Evolutionary conservation across 2,888 invertebrate species (phyloP), one percentile per base, ranked within the genome.

Genomic region (Dynastes tityus): DNA sequence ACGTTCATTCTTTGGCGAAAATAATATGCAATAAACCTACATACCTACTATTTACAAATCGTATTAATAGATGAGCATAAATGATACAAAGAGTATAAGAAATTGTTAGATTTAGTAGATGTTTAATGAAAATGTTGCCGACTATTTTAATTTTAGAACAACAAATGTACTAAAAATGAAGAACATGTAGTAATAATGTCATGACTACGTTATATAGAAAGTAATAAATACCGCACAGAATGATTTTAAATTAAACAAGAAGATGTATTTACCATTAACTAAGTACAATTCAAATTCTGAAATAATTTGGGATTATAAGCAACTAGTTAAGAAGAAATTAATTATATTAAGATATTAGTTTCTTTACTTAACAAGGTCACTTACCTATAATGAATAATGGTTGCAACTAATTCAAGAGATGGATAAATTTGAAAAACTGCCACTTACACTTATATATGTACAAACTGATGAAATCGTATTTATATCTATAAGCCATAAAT

Each of bases 101-200:
- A 55, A 78, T 73, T 68, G 75, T 77, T 77, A 77, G 77, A 68
- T 40, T 71, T 77, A 77, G 77, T 77, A 71, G 70, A 77, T 78
- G 75, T 78, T 78, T 78, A 74, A 65, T 58, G 45, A 75, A 78
- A 27, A 61, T 49, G 76, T 68, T 76, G 67, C 55, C 45, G 22
- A 29, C 63, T 45, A 16, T 61, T 49, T 63, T 73, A 22, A 22
- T 73, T 61, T 40, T 32, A 22, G 16, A 49, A 45, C 40, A 22
- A 61, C 40, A 58, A 45, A 49, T 45, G 40, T 68, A 68, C 51
- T 13, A 22, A 22, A 67, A 37, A 29, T 51, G 22, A 51, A 16
- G 22, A 51, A 40, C 70, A 45, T 68, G 49, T 68, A 68, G 51
- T 51, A 51, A 68, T 51, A 29, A 68, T 27, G 27, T 27, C 27